These are phyloP conservation scores for Epistrophe eligans DNA, from an alignment of 2,888 invertebrate genomes.

Conservation along the genomic window DNA sequence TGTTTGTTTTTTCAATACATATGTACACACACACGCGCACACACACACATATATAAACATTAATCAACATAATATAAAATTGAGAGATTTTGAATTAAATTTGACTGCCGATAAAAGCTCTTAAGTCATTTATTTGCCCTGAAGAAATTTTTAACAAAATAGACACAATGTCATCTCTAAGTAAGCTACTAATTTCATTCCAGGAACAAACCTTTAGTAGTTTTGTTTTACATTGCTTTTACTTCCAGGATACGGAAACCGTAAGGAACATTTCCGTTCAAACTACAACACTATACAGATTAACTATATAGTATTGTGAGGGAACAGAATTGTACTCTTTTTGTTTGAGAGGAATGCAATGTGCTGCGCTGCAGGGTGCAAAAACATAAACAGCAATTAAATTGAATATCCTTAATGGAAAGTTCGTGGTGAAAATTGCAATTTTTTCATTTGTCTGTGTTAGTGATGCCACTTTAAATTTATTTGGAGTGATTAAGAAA, in stretches of 20 bases:
- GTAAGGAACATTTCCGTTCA: conserved; percentile 14
- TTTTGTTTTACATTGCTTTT: background rate
- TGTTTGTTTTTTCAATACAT: background rate
- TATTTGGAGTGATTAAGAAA: background rate
- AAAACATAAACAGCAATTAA: conserved; percentile 74
- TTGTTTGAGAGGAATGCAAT: conserved; percentile 30
- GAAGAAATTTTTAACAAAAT: background rate
- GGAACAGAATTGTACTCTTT: background rate
- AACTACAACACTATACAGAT: background rate
- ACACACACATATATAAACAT: background rate
- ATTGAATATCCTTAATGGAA: conserved; percentile 74
- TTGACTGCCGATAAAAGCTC: conserved; percentile 24
- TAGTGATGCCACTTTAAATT: conserved; percentile 14
- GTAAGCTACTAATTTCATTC: conserved; percentile 49
- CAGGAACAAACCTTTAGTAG: conserved; percentile 15
- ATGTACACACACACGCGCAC: background rate
- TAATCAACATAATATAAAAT: background rate
- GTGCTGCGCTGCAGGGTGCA: conserved; percentile 32
- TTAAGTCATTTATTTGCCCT: conserved; percentile 13
- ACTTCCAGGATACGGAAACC: background rate
- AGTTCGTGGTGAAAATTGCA: conserved; percentile 68
- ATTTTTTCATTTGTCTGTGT: conserved; percentile 11
- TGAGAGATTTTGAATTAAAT: conserved; percentile 54
- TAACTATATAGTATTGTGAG: background rate
- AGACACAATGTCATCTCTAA: conserved; percentile 26